Evolutionary conservation across 2,888 invertebrate genomes (phyloP).

Genomic region (Thalpophila matura): DNA sequence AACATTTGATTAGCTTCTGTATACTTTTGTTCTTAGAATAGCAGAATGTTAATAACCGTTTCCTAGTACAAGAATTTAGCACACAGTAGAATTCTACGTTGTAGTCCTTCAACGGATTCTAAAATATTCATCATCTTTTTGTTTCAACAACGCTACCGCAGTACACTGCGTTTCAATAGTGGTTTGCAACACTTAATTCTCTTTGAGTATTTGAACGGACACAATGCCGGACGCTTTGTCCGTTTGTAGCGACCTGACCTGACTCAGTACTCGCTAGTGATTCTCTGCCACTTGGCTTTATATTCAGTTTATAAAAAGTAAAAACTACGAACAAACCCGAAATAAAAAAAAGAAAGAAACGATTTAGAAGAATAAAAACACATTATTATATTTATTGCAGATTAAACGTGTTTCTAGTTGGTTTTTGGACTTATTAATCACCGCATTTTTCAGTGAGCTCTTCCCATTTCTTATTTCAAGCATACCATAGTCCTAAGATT

Average conservation of each 20-base stretch:
- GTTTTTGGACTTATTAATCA: neutral
- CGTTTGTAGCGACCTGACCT: slow-evolving; percentile 27
- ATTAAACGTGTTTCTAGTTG: neutral
- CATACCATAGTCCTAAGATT: too few species aligned
- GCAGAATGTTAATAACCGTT: neutral
- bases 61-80: neutral
- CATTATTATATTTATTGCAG: neutral
- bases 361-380: neutral
- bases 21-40: too few species aligned
- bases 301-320: neutral
- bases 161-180: slow-evolving; percentile 26
- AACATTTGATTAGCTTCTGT: neutral
- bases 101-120: neutral
- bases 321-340: neutral
- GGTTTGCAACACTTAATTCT: slow-evolving; percentile 35
- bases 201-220: slow-evolving; percentile 34
- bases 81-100: neutral
- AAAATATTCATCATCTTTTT: slow-evolving; percentile 8
- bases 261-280: slow-evolving; percentile 3
- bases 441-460: neutral
- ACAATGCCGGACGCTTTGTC: slow-evolving; percentile 35
- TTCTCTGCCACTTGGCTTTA: neutral
- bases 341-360: too few species aligned
- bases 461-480: slow-evolving; percentile 1
- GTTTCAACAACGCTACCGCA: slow-evolving; percentile 29